A percentile compares a stretch with the other conserved stretches of the same genome.
These are phyloP conservation scores for Eilema sororculum DNA, from an alignment of 2,888 invertebrate species.

Conservation along the genomic window DNA sequence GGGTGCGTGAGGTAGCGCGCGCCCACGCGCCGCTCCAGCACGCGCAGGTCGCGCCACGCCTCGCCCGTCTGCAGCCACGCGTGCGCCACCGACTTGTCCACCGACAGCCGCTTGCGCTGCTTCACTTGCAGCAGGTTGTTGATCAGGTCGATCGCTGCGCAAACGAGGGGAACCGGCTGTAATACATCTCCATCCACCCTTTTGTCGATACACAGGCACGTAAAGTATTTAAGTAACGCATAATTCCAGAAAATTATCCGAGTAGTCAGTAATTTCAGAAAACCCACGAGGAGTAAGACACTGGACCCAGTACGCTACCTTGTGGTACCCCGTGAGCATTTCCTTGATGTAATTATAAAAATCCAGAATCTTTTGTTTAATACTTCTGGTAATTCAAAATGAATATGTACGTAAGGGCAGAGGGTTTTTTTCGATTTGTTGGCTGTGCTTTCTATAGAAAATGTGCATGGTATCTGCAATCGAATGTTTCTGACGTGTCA, in stretches of 20 bases:
- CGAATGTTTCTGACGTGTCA: neutral
- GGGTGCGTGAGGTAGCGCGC: slow-evolving; percentile 78
- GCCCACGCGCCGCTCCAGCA: slow-evolving; percentile 89
- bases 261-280: neutral
- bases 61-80: slow-evolving; percentile 98
- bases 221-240: neutral
- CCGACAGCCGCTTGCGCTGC: slow-evolving; percentile 97
- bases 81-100: slow-evolving; percentile 98
- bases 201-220: too few species aligned
- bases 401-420: neutral
- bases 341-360: neutral
- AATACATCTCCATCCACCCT: neutral
- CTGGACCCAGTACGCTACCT: neutral
- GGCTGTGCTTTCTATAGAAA: neutral
- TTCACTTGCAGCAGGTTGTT: slow-evolving; percentile 99
- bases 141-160: slow-evolving; percentile 98
- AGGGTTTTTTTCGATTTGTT: neutral
- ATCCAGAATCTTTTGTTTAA: neutral
- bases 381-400: neutral
- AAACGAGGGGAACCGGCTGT: neutral
- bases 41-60: slow-evolving; percentile 97
- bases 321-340: neutral
- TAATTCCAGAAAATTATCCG: neutral
- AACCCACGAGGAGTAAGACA: neutral
- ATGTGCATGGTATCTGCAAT: neutral